Base-by-base conservation (phyloP, 2,888 invertebrate genomes). In the Myopa testacea region DNA sequence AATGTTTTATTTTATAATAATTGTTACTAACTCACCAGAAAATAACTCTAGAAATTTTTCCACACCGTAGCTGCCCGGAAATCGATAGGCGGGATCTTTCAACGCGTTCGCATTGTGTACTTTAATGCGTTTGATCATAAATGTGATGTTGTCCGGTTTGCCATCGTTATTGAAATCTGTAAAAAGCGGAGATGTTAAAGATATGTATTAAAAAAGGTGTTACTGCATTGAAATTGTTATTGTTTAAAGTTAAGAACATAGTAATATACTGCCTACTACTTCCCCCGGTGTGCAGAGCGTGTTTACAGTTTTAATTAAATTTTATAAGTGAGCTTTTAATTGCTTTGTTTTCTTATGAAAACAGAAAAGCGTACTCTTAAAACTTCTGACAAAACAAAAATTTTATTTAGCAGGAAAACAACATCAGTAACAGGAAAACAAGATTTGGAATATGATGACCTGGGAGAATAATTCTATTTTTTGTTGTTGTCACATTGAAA, bases 11-110 rank as follows among this genome's bases (percentile, higher is more conserved):
- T n/a, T n/a, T n/a, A n/a, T n/a, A n/a, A n/a, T n/a, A n/a, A n/a
- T n/a, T n/a, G n/a, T n/a, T n/a, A n/a, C n/a, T n/a, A n/a, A n/a
- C n/a, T 91, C 90, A 95, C 96, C 96, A 83, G 98, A 98, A 91
- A 99, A 98, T 81, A 98, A 92, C 90, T 99, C 99, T 81, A 99
- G 92, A 91, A 98, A 99, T 91, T 99, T 98, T 89, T 98, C 98
- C 77, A 99, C 99, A 68, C 98, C 99, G 88, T 99, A 98, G 90
- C 98, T 98, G 84, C 95, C 95, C 0, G 96, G 95, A 90, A 96
- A 97, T 83, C 97, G 93, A 90, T 98, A 98, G 71, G 93, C 92
- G 10, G 95, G 94, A 90, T 96, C 96, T 85, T 94, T 94, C 81
- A 96, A 91, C 75, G 97, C 95, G 85, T 96, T 95, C 85, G 92